Base-by-base conservation (phyloP, 1,140 invertebrate genomes). In the Bombus balteatus region DNA sequence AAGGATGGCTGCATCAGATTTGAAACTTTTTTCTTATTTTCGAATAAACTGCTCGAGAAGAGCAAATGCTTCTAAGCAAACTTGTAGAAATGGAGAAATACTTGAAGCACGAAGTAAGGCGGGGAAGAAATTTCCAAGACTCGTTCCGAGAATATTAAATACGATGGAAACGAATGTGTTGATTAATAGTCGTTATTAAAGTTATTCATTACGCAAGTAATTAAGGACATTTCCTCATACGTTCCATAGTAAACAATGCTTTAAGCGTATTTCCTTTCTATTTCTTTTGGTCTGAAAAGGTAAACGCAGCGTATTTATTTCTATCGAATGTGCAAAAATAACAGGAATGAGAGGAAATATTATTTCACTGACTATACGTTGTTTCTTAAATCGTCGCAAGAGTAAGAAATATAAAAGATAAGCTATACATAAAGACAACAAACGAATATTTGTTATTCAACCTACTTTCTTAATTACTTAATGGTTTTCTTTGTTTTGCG, bases 131-230 rank as follows among this genome's bases (percentile, higher is more conserved):
- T 57, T 32, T 9, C 39, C 22, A 43, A 70, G 25, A 79, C 39
- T 65, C 28, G 43, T 47, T 37, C 15, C 22, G 3, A 68, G 22
- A 43, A 77, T 71, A 57, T 81, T 87, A 81, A 87, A 43, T 34
- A 68, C 28, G 65, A 12, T 32, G 62, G 13, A 28, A 59, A 37
- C 32, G 73, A 3, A 15, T 41, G 39, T 68, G 70, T 82, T 84
- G 65, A 90, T 90, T 88, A 91, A 92, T 92, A 90, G 86, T 47
- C 57, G 83, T 83, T 91, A 76, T 85, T 53, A 22, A 53, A 53
- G 47, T 53, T 73, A 62, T 85, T 92, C 90, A 91, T 90, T 88
- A 85, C 76, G 43, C 73, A 86, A 87, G 85, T 86, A 87, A 70
- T 84, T 75, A 81, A 68, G 89, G 70, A 39, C 18, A 65, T 57